phyloP scores from a whole-genome alignment of 2,888 invertebrate genomes.

The Himalopsyche kuldschensis region DNA sequence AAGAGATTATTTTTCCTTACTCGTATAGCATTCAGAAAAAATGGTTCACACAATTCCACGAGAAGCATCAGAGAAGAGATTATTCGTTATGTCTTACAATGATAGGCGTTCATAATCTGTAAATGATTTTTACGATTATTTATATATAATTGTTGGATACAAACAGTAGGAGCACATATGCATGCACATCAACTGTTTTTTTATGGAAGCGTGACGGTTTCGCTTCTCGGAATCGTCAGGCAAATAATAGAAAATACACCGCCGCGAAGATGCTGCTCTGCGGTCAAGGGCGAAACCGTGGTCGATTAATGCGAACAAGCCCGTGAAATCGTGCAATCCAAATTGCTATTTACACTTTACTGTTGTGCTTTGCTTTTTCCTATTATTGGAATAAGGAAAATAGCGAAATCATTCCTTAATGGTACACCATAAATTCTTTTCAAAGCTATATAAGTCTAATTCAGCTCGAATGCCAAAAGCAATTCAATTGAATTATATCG shows the following conservation, averaged over 20 bases:
- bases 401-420: not conserved
- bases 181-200: not conserved
- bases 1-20: no score
- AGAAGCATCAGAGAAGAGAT: no score
- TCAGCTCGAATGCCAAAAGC: not conserved
- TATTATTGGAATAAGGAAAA: not conserved
- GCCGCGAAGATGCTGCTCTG: not conserved
- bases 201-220: not conserved
- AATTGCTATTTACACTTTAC: not conserved
- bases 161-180: not conserved
- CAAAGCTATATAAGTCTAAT: not conserved
- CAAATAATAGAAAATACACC: not conserved
- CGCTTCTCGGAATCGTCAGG: not conserved
- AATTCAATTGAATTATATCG: not conserved
- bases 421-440: not conserved
- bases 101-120: not conserved
- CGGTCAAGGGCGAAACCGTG: slow-evolving; percentile 1
- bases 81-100: not conserved
- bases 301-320: not conserved
- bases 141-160: not conserved
- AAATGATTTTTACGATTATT: not conserved
- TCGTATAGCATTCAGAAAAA: no score
- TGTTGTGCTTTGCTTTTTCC: not conserved
- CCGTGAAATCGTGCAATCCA: not conserved
- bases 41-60: no score